Percentiles rank a stretch among this genome's conserved stretches.
phyloP scores from a whole-genome alignment of 2,797 vertebrate species.

The Bufotes viridis region DNA sequence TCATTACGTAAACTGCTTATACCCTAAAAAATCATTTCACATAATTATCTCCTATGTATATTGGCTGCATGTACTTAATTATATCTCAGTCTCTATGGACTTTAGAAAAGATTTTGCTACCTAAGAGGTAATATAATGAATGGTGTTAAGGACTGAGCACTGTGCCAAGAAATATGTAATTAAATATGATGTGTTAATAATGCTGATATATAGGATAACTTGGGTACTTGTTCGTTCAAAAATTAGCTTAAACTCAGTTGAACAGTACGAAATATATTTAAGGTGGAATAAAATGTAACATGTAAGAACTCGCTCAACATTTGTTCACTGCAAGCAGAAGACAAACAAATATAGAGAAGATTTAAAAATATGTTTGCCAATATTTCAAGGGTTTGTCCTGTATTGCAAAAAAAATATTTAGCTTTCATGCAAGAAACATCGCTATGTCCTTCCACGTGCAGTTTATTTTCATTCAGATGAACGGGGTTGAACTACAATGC shows the following conservation, averaged over 20 bases:
- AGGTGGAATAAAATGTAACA: background rate
- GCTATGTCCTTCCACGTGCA: no score
- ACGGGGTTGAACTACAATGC: no score
- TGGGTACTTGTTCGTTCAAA: background rate
- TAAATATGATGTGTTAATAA: slow-evolving; percentile 29
- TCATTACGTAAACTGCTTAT: slow-evolving; percentile 1
- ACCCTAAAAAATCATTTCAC: background rate
- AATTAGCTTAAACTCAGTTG: slow-evolving; percentile 1
- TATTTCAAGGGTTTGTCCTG: background rate
- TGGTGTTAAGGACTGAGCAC: slow-evolving; percentile 12
- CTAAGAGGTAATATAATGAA: slow-evolving; percentile 31
- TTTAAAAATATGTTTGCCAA: no score
- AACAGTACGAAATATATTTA: background rate
- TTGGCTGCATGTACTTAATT: slow-evolving; percentile 14
- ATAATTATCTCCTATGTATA: slow-evolving; percentile 13
- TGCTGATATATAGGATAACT: slow-evolving; percentile 12
- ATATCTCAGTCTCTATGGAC: slow-evolving; percentile 11
- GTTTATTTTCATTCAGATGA: no score
- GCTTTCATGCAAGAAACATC: no score
- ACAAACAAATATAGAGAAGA: background rate
- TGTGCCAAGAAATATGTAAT: slow-evolving; percentile 27
- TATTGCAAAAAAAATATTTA: no score
- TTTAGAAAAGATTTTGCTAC: slow-evolving; percentile 37
- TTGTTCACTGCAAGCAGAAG: background rate
- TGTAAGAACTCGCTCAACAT: background rate